Base-by-base conservation (phyloP, 2,797 vertebrate genomes). In the Anguilla megastoma region DNA sequence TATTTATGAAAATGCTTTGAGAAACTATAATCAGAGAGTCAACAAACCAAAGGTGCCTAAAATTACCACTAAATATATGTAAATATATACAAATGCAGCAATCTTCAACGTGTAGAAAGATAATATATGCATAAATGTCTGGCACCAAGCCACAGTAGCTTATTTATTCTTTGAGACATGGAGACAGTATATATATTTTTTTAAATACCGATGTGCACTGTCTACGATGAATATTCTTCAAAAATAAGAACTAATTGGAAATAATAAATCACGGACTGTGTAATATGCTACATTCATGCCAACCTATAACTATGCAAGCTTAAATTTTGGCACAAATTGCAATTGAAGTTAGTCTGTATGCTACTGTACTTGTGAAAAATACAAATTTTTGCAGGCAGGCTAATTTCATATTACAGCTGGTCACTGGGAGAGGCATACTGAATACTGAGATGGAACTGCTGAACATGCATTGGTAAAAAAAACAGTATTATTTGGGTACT, bases 1-100 rank as follows among this genome's bases (percentile, higher is more conserved):
- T 60, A 85, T 58, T 52, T 58, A 60, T 58, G 54, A 85, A 85
- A 60, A 36, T 58, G 30, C 84, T 58, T 36, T 85, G 4, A 82
- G 18, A 82, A 45, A 79, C 3, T 48, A 48, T 48, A 21, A 82
- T 82, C 24, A 24, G 41, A 24, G 74, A 79, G 36, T 79, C 33
- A 79, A 79, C 36, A 79, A 79, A 79, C 33, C 16, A 45, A 79
- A 21, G 74, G 74, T 36, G 74, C 33, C 18, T 16, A 41, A 79
- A 45, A 18, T 36, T 79, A 79, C 5, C 0, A 18, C 33, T 5
- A 41, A 41, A 45, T 41, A 79, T 36, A 79, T 41, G 74, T 45
- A 79, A 79, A 79, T 45, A 45, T 41, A 45, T 21, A 79, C 74
- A 79, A 79, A 79, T 79, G 36, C 36, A 41, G 74, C 74, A 45